A percentile compares a stretch with the other conserved stretches of the same genome.
Evolutionary conservation across 1,140 invertebrate species (phyloP).

Genomic region (Drosophila rhopaloa): DNA sequence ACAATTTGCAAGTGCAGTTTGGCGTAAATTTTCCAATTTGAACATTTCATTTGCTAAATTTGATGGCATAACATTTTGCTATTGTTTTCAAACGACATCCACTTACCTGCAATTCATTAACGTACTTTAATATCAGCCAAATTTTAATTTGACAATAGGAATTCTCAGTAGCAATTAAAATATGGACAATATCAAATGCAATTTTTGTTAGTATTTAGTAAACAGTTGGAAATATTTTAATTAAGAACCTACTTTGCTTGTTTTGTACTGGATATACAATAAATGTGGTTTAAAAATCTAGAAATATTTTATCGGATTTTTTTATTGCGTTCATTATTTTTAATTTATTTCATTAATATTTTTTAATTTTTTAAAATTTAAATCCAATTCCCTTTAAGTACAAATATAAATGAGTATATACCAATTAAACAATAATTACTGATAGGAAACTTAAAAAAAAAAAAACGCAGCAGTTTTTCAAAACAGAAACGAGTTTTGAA

Average conservation of each 20-base stretch:
- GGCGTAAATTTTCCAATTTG: slow-evolving; percentile 56
- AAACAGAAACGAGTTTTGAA: too few species aligned
- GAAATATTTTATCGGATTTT: background rate
- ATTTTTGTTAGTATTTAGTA: background rate
- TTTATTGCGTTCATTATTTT: too few species aligned
- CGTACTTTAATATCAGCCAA: slow-evolving; percentile 8
- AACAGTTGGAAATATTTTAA: background rate
- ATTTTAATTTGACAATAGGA: slow-evolving; percentile 12
- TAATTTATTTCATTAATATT: too few species aligned
- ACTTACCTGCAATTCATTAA: slow-evolving; percentile 57
- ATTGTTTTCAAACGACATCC: slow-evolving; percentile 10
- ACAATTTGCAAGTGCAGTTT: slow-evolving; percentile 60
- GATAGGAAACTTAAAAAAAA: background rate
- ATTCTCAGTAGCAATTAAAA: background rate
- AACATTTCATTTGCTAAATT: slow-evolving; percentile 55
- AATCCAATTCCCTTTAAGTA: too few species aligned
- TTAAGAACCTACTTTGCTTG: background rate
- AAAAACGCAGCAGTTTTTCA: too few species aligned
- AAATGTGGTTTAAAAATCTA: too few species aligned
- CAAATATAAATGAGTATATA: too few species aligned
- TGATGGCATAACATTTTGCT: slow-evolving; percentile 42
- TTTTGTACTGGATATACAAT: background rate
- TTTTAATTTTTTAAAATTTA: too few species aligned
- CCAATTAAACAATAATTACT: too few species aligned
- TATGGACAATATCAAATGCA: background rate